Evolutionary conservation across 1,140 invertebrate species (phyloP).

Genomic region (Propsilocerus akamusi): DNA sequence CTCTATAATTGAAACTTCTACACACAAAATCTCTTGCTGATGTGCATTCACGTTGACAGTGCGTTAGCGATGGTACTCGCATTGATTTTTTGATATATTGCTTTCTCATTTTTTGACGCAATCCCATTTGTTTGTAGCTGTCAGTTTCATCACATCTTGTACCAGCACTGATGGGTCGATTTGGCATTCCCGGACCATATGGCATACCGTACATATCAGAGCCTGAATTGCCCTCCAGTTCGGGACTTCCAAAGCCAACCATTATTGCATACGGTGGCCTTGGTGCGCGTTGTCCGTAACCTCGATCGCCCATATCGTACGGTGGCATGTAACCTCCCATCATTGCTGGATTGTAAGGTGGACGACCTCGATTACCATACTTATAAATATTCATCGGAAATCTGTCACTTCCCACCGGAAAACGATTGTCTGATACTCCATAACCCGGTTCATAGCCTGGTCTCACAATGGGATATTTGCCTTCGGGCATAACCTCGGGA

Average conservation of each 20-base stretch:
- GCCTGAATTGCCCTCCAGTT: slow-evolving; percentile 1
- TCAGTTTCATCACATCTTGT: slow-evolving; percentile 56
- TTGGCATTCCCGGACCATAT: slow-evolving; percentile 14
- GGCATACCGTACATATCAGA: slow-evolving; percentile 10
- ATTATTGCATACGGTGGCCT: slow-evolving; percentile 10
- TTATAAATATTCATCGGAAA: slow-evolving; percentile 23
- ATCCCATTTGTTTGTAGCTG: slow-evolving; percentile 59
- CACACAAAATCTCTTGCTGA: slow-evolving; percentile 73
- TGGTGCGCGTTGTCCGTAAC: slow-evolving; percentile 11
- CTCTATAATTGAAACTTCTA: slow-evolving; percentile 67
- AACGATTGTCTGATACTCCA: slow-evolving; percentile 17
- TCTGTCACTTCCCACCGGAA: slow-evolving; percentile 22
- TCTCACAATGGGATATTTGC: not conserved
- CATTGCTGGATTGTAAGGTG: not conserved
- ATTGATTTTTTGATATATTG: slow-evolving; percentile 58
- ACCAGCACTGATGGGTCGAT: slow-evolving; percentile 14
- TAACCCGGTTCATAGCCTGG: not conserved
- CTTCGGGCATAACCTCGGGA: not conserved
- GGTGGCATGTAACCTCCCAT: slow-evolving; percentile 9
- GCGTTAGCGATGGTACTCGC: slow-evolving; percentile 46
- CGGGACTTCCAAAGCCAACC: not conserved
- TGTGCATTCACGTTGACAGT: slow-evolving; percentile 66
- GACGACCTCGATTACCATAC: slow-evolving; percentile 20
- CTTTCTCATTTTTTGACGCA: slow-evolving; percentile 51
- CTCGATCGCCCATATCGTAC: slow-evolving; percentile 11